Base-by-base conservation (phyloP, 2,113 vertebrate genomes). In the Anguilla japonica region DNA sequence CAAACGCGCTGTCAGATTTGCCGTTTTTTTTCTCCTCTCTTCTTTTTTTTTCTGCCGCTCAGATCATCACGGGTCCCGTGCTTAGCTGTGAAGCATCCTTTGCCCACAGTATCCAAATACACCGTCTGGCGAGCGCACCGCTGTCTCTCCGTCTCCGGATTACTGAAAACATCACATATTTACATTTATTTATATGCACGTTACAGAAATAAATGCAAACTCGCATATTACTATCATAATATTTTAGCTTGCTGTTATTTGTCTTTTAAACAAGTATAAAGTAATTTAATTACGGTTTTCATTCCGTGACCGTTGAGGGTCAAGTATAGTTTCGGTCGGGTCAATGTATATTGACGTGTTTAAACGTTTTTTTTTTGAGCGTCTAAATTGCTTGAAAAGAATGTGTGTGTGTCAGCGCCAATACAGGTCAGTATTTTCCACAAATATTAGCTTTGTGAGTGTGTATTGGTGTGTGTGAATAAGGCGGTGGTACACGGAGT, bases 301-400 rank as follows among this genome's bases (percentile, higher is more conserved):
- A 86, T 81, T 67, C 41, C 41, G 85, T 86, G 85, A 81, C 56
- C 79, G 5, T 63, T 81, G 53, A 26, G 79, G 79, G 85, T 86
- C 85, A 89, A 56, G 87, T 53, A 39, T 82, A 90, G 89, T 86
- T 88, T 90, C 87, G 81, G 86, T 82, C 91, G 93, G 92, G 90
- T 93, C 95, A 91, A 96, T 96, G 95, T 96, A 96, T 93, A 96
- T 96, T 94, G 95, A 96, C 95, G 93, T 94, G 91, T 96, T 96
- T 90, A 96, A 96, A 93, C 94, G 95, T 91, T 93, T 95, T 91
- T 91, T 96, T 83, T 94, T 93, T 92, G 94, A 95, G 91, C 93
- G 95, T 92, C 93, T 96, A 57, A 96, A 87, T 91, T 95, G 95
- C 94, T 93, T 96, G 93, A 96, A 95, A 88, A 95, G 94, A 91